Evolutionary conservation across 2,888 invertebrate genomes (phyloP), one percentile per base, ranked within the genome.

Genomic region (Rhagium mordax): DNA sequence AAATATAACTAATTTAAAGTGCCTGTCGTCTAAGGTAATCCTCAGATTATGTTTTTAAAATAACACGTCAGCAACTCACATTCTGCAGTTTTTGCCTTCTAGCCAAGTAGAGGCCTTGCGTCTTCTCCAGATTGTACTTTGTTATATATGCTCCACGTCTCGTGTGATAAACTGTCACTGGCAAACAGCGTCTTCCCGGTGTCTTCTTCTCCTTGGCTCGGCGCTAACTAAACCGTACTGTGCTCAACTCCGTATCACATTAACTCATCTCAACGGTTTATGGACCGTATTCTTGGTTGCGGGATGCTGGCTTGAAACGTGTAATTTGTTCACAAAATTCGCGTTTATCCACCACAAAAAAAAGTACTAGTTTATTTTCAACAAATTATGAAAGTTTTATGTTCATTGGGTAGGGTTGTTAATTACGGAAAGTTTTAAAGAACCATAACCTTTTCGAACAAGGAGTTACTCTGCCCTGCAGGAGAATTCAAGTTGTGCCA

Each of bases 101-200:
- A 16, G 29, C 20, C 18, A 33, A 10, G 33, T 20, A 27, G 64
- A 71, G 73, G 75, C 70, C 71, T 79, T 81, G 83, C 85, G 87
- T 87, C 87, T 84, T 82, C 80, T 79, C 84, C 87, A 87, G 87
- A 87, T 85, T 85, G 85, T 83, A 74, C 82, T 77, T 82, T 81
- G 83, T 85, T 84, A 83, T 84, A 83, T 84, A 85, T 84, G 85
- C 85, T 83, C 81, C 86, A 84, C 85, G 85, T 86, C 85, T 85
- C 85, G 85, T 84, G 86, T 87, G 88, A 88, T 86, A 87, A 86
- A 86, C 85, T 87, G 87, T 87, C 87, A 86, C 78, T 82, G 77
- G 72, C 88, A 87, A 81, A 82, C 76, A 74, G 82, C 76, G 77
- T 79, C 81, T 79, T 82, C 80, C 79, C 79, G 74, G 75, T 75